Evolutionary conservation across 2,888 invertebrate species (phyloP), one percentile per base, ranked within the genome.

Genomic region (Urechis unicinctus): DNA sequence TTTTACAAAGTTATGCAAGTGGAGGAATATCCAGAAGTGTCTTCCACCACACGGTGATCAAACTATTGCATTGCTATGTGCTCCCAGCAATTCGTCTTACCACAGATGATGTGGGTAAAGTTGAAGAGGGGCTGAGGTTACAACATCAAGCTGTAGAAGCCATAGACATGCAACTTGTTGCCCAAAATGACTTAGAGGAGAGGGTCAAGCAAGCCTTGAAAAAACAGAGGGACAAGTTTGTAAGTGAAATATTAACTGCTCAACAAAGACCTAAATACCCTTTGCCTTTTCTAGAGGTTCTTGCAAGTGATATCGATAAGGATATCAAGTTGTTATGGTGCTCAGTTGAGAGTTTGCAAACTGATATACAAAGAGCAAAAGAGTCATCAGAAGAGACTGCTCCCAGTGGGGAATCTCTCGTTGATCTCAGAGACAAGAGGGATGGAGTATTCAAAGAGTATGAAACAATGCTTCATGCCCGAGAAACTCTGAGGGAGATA

Each of bases 31-130:
- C 51, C 2, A 25, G 46, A 26, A 45, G 46, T 1, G 29, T 60
- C 5, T 62, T 66, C 36, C 52, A 59, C 44, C 36, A 55, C 3
- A 55, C 52, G 46, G 54, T 66, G 1, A 50, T 63, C 24, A 62
- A 64, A n/a, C 61, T 72, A 49, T 57, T 74, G 2, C 73, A 74
- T 58, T 66, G 68, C 21, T 68, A 67, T 49, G 65, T 74, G 22
- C 61, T 74, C 2, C 73, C 73, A 2, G 57, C 63, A 22, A 61
- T 74, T 13, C 60, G 59, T 4, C 64, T 73, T 22, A 56, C 56
- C 3, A 46, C 50, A 4, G 62, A 62, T n/a, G 68, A 72, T 52
- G 44, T 62, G 1, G 50, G 61, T 1, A 52, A 55, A 6, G 57
- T 72, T 25, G 41, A 60, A 29, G 53, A 58, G 17, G 64, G n/a